phyloP scores from a whole-genome alignment of 2,797 vertebrate genomes.

The Nannoperca obscura region DNA sequence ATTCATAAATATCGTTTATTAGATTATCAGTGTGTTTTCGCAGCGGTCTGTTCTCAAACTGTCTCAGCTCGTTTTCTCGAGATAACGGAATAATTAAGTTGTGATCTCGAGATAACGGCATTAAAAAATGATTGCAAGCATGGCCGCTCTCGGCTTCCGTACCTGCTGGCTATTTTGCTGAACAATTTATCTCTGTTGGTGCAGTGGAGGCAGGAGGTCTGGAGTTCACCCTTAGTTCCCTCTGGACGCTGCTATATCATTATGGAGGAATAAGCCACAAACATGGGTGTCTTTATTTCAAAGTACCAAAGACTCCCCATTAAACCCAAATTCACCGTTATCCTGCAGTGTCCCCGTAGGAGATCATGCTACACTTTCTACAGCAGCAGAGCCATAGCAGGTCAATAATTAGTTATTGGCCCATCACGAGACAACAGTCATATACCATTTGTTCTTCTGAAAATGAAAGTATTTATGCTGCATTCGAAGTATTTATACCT shows the following conservation, averaged over 20 bases:
- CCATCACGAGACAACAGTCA: neutral
- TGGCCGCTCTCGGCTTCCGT: too few species aligned
- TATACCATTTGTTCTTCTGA: neutral
- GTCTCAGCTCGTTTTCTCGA: too few species aligned
- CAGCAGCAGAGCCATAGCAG: neutral
- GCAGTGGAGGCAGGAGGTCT: conserved; percentile 31
- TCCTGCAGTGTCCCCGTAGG: conserved; percentile 23
- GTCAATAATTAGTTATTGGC: neutral
- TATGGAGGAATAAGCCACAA: conserved; percentile 47
- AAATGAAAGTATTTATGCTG: neutral
- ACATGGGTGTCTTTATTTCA: conserved; percentile 55
- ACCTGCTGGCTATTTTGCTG: conserved; percentile 37
- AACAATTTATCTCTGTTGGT: conserved; percentile 60
- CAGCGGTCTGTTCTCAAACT: too few species aligned
- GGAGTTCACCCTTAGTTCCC: conserved; percentile 41
- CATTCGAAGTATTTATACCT: neutral
- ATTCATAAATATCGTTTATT: too few species aligned
- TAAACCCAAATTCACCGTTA: conserved; percentile 35
- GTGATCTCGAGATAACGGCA: too few species aligned
- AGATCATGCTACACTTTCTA: conserved; percentile 12
- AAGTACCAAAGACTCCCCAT: conserved; percentile 37
- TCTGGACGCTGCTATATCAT: conserved; percentile 50
- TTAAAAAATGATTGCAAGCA: too few species aligned
- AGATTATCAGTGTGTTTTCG: too few species aligned
- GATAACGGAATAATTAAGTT: too few species aligned